phyloP scores from a whole-genome alignment of 2,888 invertebrate species.

The Bhutanitis thaidina region DNA sequence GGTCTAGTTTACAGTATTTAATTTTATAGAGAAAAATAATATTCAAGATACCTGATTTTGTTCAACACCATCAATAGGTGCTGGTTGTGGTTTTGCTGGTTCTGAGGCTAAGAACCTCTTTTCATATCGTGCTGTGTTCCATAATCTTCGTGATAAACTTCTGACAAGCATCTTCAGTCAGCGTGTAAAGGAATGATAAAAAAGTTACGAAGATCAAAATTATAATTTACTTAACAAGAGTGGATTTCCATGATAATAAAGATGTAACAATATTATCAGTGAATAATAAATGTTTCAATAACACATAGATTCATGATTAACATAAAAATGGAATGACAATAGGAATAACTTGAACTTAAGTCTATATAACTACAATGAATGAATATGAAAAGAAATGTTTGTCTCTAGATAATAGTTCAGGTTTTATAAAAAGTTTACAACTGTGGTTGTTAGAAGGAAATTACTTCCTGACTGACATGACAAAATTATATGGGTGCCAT shows the following conservation, averaged over 20 bases:
- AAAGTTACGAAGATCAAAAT: constrained; percentile 2
- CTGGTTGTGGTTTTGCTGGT: constrained; percentile 48
- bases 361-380: too few species aligned
- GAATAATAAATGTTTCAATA: not conserved
- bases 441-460: too few species aligned
- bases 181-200: constrained; percentile 15
- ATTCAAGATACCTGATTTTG: constrained; percentile 49
- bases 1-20: too few species aligned
- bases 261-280: not conserved
- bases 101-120: constrained; percentile 59
- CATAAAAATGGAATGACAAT: constrained; percentile 6
- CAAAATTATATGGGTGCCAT: too few species aligned
- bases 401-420: too few species aligned
- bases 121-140: constrained; percentile 51
- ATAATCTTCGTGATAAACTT: constrained; percentile 50
- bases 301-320: constrained; percentile 5
- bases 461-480: too few species aligned
- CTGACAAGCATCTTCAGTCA: constrained; percentile 61
- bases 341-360: too few species aligned
- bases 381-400: too few species aligned
- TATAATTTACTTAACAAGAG: constrained; percentile 20
- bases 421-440: too few species aligned
- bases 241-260: constrained; percentile 10
- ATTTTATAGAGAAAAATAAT: too few species aligned
- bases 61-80: constrained; percentile 47